Evolutionary conservation across 2,888 invertebrate species (phyloP), one percentile per base, ranked within the genome.

Genomic region (Synergus umbraculus): DNA sequence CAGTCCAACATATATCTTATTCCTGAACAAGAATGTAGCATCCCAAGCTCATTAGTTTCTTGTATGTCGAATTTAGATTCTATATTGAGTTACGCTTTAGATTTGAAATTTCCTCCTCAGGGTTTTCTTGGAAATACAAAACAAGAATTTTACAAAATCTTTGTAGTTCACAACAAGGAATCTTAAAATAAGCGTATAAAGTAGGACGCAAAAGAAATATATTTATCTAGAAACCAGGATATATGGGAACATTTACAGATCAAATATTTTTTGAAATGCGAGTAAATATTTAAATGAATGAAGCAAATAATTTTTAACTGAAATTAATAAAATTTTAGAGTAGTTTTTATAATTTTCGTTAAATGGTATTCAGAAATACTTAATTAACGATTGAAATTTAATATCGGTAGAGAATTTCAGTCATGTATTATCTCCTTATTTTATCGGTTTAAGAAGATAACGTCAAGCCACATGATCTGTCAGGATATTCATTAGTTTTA

Each of bases 401-500:
- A 54, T 8, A 37, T 15, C 13, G 49, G 54, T 54, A 37, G 4
- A 13, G 15, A 73, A 29, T 37, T 73, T 73, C 13, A 54, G 54
- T 22, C 29, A 66, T 15, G 29, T 9, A 54, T 49, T 49, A 54
- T 73, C 49, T 29, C 37, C n/a, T 37, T 37, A 46, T 73, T 73
- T 54, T 73, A 73, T 29, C 37, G 54, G n/a, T 29, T 54, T 37
- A 54, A 54, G n/a, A 54, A 54, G 73, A 73, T 73, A 73, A 37
- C 29, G 37, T 22, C 49, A 49, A 10, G 46, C 46, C 44, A 54
- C 49, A 73, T 49, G 18, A 69, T 69, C 29, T 9, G 37, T 18
- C 69, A 65, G 18, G 66, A 66, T 37, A 54, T 64, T 76, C 81
- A 76, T 80, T 81, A 76, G 78, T 76, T 80, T 80, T 79, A 79